Conservation (phyloP, 2,797 vertebrate species). For the Diceros bicornis region DNA sequence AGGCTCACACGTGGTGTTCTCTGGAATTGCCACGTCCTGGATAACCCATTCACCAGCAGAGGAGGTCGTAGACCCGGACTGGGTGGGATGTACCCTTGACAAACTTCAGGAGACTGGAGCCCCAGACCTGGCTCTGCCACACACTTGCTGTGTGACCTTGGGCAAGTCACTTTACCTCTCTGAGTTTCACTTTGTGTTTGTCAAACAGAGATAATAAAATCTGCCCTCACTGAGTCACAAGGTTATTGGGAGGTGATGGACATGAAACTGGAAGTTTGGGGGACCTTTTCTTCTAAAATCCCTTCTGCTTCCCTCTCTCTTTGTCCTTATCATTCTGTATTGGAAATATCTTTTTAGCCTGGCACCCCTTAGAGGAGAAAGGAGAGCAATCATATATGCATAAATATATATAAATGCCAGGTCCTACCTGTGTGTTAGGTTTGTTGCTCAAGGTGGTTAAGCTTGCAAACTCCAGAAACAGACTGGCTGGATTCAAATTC, state of each 20-base stretch:
- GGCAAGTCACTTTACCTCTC: neutral
- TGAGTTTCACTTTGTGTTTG: neutral
- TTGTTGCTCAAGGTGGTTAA: neutral
- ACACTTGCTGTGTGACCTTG: neutral
- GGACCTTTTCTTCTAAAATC: neutral
- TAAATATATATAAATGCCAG: neutral
- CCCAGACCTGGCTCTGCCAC: neutral
- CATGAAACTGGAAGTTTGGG: neutral
- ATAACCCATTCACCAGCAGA: neutral
- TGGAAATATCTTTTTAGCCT: neutral
- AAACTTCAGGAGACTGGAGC: neutral
- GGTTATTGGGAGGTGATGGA: neutral
- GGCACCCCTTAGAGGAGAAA: neutral
- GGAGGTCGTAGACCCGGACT: neutral
- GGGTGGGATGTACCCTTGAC: neutral
- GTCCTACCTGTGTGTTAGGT: neutral
- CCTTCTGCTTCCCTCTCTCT: neutral
- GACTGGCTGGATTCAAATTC: neutral
- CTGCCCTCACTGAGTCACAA: neutral
- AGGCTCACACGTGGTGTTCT: neutral
- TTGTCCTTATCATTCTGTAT: neutral
- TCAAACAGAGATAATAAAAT: neutral
- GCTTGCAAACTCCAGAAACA: neutral
- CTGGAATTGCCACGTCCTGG: neutral
- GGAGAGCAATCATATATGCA: neutral